Conservation (phyloP, 2,797 vertebrate genomes). For the Acanthiza pusilla region DNA sequence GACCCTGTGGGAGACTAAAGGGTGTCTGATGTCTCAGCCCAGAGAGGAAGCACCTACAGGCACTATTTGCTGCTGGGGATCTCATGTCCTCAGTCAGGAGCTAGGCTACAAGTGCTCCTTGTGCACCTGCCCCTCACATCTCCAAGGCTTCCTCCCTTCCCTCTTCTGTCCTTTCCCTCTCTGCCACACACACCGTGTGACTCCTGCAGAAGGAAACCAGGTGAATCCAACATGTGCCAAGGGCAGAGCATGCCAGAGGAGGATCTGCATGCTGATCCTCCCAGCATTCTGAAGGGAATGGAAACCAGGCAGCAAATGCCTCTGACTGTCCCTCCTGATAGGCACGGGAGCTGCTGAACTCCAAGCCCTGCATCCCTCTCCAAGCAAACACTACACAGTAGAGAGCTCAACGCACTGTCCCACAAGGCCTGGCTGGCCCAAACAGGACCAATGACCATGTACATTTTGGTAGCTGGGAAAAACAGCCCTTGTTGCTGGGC, state of each 20-base stretch:
- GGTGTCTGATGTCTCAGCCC: background rate
- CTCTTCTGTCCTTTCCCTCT: background rate
- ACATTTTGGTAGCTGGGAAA: background rate
- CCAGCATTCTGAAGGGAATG: background rate
- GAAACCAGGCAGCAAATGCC: background rate
- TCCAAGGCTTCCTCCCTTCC: background rate
- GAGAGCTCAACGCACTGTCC: background rate
- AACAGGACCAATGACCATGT: accelerated
- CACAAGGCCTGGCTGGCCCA: background rate
- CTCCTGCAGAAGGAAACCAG: background rate
- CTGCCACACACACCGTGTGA: background rate
- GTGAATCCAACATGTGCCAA: background rate
- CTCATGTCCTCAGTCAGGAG: background rate
- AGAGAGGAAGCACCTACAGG: background rate
- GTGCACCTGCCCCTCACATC: background rate
- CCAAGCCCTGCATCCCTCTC: background rate
- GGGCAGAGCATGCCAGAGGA: background rate
- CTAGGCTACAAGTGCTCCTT: background rate
- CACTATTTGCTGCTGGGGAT: background rate
- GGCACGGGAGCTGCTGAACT: background rate
- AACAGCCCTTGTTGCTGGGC: background rate
- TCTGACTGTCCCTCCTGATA: background rate
- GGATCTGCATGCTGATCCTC: background rate
- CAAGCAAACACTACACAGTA: background rate
- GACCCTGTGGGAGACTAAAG: background rate